phyloP scores from a whole-genome alignment of 1,140 invertebrate species.

The Cyclina sinensis region DNA sequence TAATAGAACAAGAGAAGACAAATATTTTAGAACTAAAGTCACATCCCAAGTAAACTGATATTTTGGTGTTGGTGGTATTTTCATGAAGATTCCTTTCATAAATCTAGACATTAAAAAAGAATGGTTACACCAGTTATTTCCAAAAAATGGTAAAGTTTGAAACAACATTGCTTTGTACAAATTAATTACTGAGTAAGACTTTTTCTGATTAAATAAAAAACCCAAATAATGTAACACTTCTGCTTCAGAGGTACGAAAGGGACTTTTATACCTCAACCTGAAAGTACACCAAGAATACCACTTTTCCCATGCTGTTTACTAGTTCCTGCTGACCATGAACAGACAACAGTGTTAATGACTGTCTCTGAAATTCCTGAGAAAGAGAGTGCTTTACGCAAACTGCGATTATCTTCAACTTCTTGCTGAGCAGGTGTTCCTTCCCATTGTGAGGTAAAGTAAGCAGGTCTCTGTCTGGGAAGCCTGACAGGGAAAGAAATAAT shows the following conservation, averaged over 20 bases:
- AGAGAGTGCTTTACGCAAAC: background rate
- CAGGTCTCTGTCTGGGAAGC: background rate
- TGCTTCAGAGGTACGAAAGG: background rate
- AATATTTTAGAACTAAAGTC: slow-evolving; percentile 20
- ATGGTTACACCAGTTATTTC: slow-evolving; percentile 1
- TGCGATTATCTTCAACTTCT: background rate
- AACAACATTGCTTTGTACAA: background rate
- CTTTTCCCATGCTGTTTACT: background rate
- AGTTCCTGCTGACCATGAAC: background rate
- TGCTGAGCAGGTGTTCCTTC: background rate
- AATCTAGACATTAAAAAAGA: slow-evolving; percentile 47
- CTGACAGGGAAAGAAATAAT: background rate
- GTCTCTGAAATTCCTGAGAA: too few species aligned
- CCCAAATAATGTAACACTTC: too few species aligned
- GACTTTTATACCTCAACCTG: background rate
- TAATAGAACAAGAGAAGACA: background rate
- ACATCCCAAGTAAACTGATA: slow-evolving; percentile 50
- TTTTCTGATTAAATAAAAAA: too few species aligned
- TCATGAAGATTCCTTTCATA: slow-evolving; percentile 66
- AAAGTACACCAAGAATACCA: slow-evolving; percentile 1
- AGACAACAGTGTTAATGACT: background rate
- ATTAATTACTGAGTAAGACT: too few species aligned
- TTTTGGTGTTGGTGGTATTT: slow-evolving; percentile 50
- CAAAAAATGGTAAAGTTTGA: slow-evolving; percentile 53
- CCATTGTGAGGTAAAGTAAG: background rate